A percentile compares a stretch with the other conserved stretches of the same genome.
Conservation (phyloP, 2,797 vertebrate species). For the Pterois miles region DNA sequence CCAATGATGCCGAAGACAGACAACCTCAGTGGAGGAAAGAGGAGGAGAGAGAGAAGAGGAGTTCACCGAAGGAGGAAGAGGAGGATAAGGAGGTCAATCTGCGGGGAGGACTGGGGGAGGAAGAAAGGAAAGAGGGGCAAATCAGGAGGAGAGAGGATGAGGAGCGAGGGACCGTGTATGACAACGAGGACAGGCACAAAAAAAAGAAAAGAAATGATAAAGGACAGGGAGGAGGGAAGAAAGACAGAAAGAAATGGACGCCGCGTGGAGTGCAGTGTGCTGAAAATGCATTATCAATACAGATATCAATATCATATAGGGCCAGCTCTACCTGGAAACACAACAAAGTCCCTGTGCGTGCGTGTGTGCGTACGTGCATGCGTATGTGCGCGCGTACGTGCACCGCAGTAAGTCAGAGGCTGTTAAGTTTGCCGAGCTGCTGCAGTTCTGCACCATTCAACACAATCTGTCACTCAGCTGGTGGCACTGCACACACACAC, state of each 20-base stretch:
- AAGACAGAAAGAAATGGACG: neutral
- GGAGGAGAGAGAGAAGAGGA: neutral
- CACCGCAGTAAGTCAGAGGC: slow-evolving; percentile 39
- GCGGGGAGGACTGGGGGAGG: too few species aligned
- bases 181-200: neutral
- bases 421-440: slow-evolving; percentile 49
- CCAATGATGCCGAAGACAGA: slow-evolving; percentile 30
- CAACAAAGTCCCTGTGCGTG: slow-evolving; percentile 2
- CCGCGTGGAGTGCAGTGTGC: slow-evolving; percentile 13
- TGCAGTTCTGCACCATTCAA: slow-evolving; percentile 58
- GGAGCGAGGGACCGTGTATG: neutral
- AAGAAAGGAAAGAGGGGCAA: neutral
- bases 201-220: neutral
- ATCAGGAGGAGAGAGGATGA: neutral
- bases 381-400: slow-evolving; percentile 15
- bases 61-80: slow-evolving; percentile 5
- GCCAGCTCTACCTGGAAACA: neutral
- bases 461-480: slow-evolving; percentile 61
- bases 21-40: neutral
- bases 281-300: slow-evolving; percentile 54
- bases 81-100: slow-evolving; percentile 6
- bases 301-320: slow-evolving; percentile 36
- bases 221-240: slow-evolving; percentile 1
- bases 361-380: slow-evolving; percentile 6
- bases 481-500: slow-evolving; percentile 24